These are phyloP conservation scores for Heliothis peltigera DNA, from an alignment of 2,888 invertebrate species.

Conservation along the genomic window DNA sequence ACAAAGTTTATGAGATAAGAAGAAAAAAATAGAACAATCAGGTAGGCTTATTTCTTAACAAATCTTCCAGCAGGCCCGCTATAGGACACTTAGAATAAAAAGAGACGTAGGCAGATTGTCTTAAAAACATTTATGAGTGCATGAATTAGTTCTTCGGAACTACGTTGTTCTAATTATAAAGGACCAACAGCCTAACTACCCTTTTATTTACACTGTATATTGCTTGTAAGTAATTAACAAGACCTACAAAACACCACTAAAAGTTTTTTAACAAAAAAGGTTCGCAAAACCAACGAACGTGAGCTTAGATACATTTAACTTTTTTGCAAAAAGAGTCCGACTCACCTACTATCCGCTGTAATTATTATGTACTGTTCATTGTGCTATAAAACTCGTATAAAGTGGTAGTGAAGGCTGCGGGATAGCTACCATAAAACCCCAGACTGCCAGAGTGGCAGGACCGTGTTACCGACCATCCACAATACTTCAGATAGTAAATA, in stretches of 20 bases:
- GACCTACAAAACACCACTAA: neutral
- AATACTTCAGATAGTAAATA: conserved; percentile 8
- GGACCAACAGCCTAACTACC: too few species aligned
- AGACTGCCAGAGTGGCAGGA: conserved; percentile 3
- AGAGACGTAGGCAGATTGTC: too few species aligned
- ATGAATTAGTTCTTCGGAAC: too few species aligned
- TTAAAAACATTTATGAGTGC: too few species aligned
- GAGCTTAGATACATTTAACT: neutral
- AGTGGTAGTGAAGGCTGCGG: conserved; percentile 15
- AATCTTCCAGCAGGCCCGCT: too few species aligned
- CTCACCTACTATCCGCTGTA: conserved; percentile 4
- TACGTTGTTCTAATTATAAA: too few species aligned
- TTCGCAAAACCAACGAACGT: too few species aligned
- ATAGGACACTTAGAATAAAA: too few species aligned
- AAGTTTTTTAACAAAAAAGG: neutral
- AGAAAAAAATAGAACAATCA: too few species aligned
- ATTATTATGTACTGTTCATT: conserved; percentile 31
- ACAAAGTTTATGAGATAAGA: too few species aligned
- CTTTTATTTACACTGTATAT: too few species aligned
- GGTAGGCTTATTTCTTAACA: too few species aligned
- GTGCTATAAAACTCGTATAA: conserved; percentile 35
- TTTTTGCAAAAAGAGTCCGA: neutral
- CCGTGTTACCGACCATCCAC: conserved; percentile 14
- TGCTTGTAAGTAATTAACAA: neutral
- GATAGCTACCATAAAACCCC: conserved; percentile 29